Evolutionary conservation across 2,888 invertebrate genomes (phyloP), one percentile per base, ranked within the genome.

Genomic region (Hydraecia micacea): DNA sequence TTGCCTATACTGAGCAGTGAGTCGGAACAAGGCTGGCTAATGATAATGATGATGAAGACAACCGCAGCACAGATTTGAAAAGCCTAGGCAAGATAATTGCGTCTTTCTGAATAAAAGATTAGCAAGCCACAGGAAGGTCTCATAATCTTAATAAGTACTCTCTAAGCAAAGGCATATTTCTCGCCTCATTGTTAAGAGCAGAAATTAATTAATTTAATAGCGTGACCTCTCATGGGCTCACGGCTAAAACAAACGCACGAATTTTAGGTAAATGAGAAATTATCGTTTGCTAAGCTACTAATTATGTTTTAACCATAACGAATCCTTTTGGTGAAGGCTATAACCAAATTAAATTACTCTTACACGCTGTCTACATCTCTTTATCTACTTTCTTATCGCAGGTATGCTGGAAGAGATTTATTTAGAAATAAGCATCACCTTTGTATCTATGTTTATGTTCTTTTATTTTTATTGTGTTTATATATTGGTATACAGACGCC

Each of bases 191-290:
- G 68, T 68, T 72, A 68, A 15, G 46, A 67, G 72, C 36, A 55
- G 46, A 68, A 79, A 73, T 63, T 73, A 73, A 80, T 80, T 58
- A 63, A 58, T 73, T 73, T 49, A 58, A 80, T 73, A 63, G 55
- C 25, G 18, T 25, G 46, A 68, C 80, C 80, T 49, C 63, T 42
- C 52, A 13, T 18, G 32, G 46, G 67, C 28, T 62, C 55, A 65
- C n/a, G 39, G 28, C 25, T 58, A 55, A 73, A 49, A 62, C 42
- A 28, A 46, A 25, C 49, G 49, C 32, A 49, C 28, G 72, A 55
- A 62, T 62, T 55, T n/a, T 49, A 49, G 32, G 42, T 63, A 63
- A 79, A 79, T 79, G 62, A 72, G 80, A 46, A 58, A 63, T 62
- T 13, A 15, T 39, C 32, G 21, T 67, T 52, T 52, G 55, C 68